Evolutionary conservation across 2,113 vertebrate genomes (phyloP).

Genomic region (Penelope pileata): DNA sequence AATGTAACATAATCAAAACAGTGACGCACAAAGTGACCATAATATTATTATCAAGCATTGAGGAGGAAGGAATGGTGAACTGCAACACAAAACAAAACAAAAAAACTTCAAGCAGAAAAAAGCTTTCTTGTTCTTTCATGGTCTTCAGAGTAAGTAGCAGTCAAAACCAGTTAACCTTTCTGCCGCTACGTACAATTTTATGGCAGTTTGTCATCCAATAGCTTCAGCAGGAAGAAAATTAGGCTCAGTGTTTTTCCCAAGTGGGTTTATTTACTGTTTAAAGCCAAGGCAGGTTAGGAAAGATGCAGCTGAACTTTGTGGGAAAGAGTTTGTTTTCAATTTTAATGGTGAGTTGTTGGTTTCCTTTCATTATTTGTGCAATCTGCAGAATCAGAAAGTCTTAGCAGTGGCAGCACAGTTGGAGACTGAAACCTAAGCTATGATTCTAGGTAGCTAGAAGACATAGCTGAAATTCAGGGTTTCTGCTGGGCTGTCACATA

Average conservation of each 20-base stretch:
- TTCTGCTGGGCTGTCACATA: background rate
- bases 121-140: background rate
- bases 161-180: background rate
- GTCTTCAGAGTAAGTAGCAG: background rate
- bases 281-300: background rate
- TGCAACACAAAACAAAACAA: background rate
- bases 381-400: background rate
- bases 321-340: background rate
- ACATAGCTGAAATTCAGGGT: background rate
- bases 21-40: background rate
- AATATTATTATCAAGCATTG: background rate
- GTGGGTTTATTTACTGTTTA: background rate
- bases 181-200: background rate
- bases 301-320: background rate
- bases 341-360: background rate
- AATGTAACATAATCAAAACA: background rate
- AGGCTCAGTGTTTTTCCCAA: background rate
- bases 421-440: background rate
- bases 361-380: background rate
- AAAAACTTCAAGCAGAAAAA: background rate
- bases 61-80: background rate
- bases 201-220: background rate
- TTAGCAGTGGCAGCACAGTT: background rate
- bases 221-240: background rate
- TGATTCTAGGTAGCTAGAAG: background rate